These are phyloP conservation scores for Burhinus bistriatus DNA, from an alignment of 2,113 vertebrate genomes.

Conservation along the genomic window DNA sequence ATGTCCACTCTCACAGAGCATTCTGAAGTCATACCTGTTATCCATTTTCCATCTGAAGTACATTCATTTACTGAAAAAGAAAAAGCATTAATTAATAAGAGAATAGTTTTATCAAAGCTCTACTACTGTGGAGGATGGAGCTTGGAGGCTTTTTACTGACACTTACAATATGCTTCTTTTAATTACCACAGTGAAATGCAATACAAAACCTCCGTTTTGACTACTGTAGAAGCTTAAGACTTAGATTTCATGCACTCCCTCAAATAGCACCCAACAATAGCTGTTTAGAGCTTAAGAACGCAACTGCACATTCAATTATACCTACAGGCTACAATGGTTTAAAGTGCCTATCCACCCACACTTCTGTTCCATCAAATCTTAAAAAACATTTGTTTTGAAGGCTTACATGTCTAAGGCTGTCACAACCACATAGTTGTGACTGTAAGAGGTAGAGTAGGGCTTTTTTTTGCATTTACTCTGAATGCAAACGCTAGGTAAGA, in stretches of 20 bases:
- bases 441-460: not conserved
- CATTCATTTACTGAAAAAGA: conserved; percentile 43
- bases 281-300: not conserved
- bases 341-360: not conserved
- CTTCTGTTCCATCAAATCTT: not conserved
- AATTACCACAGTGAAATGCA: not conserved
- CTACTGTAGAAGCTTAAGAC: not conserved
- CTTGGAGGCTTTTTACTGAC: not conserved
- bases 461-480: not conserved
- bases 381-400: not conserved
- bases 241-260: not conserved
- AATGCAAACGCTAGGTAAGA: not conserved
- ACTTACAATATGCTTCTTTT: not conserved
- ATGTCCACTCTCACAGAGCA: not conserved
- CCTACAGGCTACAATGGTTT: not conserved
- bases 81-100: not conserved
- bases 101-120: not conserved
- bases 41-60: not conserved
- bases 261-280: not conserved
- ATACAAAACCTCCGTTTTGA: not conserved
- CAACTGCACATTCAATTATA: not conserved
- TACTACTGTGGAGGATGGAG: not conserved
- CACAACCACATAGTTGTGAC: not conserved
- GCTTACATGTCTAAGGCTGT: not conserved
- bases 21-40: conserved; percentile 12